Conservation (phyloP, 2,113 vertebrate genomes). For the Chloropsis cyanopogon region DNA sequence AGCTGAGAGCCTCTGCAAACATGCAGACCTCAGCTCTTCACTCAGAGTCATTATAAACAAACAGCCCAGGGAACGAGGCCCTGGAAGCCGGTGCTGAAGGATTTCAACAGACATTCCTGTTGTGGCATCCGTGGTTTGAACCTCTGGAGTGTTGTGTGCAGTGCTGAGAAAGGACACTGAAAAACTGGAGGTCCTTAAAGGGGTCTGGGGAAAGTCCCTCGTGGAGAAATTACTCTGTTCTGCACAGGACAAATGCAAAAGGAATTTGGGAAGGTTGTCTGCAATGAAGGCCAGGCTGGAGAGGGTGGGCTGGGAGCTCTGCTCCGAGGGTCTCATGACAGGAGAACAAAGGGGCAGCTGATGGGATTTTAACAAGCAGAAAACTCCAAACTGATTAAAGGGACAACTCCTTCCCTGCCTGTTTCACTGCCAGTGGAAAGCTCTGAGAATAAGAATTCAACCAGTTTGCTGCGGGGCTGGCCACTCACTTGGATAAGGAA, state of each 20-base stretch:
- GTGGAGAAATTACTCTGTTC: background rate
- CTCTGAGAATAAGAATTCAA: background rate
- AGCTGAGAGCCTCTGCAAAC: background rate
- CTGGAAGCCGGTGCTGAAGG: background rate
- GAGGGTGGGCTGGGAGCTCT: background rate
- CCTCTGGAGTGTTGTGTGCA: background rate
- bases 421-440: background rate
- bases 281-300: background rate
- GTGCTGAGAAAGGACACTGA: background rate
- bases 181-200: background rate
- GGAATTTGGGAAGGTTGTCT: background rate
- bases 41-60: background rate
- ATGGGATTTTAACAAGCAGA: background rate
- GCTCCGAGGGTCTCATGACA: background rate
- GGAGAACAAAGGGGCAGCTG: background rate
- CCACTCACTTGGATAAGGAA: background rate
- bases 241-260: background rate
- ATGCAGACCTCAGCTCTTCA: background rate
- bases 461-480: background rate
- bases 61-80: background rate
- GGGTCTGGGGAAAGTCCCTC: background rate
- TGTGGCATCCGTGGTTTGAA: background rate
- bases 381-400: slow-evolving; percentile 2
- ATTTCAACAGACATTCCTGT: background rate
- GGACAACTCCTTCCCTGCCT: background rate